Evolutionary conservation across 1,140 invertebrate species (phyloP), one percentile per base, ranked within the genome.

Genomic region (Listronotus oregonensis): DNA sequence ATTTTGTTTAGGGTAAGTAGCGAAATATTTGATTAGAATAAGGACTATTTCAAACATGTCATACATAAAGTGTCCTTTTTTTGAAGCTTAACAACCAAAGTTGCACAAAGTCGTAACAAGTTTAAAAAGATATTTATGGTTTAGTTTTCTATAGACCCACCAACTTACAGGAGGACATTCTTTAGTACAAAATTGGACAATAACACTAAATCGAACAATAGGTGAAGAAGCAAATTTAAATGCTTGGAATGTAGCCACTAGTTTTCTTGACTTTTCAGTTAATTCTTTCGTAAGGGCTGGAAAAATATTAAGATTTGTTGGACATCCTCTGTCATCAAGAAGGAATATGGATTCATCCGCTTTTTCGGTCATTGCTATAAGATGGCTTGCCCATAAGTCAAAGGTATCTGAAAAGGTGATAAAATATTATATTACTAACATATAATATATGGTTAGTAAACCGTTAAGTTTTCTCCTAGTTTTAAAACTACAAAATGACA

Each of bases 271-370:
- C n/a, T 70, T 68, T n/a, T 74, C 68, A 0, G 65, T 74, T 14
- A 66, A 67, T 1, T 76, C 56, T 67, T 81, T 79, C 27, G 55
- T 54, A 17, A 79, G 69, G 0, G 73, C 69, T 9, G 82, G 81
- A 50, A 83, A 83, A 18, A 83, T 80, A 32, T 78, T 79, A 5
- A 77, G 61, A 70, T 83, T 85, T 0, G 85, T 86, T 12, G 86
- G 84, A 74, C 86, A 88, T n/a, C 86, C 86, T 32, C 78, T 77
- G 51, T 84, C 84, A 62, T 88, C 86, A 17, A 87, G 76, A 3
- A 87, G 69, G 42, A 86, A 72, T 7, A 88, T 79, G 9, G 78
- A 81, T 66, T 82, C 77, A 43, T 78, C 71, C 32, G 77, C 77
- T 64, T 79, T 78, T 60, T 79, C 74, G 0, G 81, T 80, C 76